Evolutionary conservation across 2,888 invertebrate genomes (phyloP), one percentile per base, ranked within the genome.

Genomic region (Morpho achilles): DNA sequence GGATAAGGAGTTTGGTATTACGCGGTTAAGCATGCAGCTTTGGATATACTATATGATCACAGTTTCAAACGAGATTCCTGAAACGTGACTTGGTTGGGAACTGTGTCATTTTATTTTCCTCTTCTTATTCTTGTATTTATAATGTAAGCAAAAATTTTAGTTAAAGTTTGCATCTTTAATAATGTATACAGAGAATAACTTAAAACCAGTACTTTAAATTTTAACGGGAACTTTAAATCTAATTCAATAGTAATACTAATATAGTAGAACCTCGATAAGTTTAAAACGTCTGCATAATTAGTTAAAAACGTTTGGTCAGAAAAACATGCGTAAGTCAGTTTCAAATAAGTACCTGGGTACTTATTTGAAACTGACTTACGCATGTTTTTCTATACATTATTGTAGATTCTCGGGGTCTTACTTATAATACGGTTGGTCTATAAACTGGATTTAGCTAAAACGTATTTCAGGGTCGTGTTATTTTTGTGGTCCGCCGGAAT

Each of bases 401-500:
- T 32, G 5, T 32, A 32, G 32, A 32, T 32, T 5, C 32, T 5
- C 32, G 32, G 5, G 32, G 32, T 32, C 4, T 32, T 32, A 32
- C 5, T 32, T 32, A 32, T 32, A 32, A 60, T 32, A 52, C 51
- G 43, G 52, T 54, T 22, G 43, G 53, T 59, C 57, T 52, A 57
- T 58, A 62, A 58, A 56, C 50, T 49, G 45, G 48, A 53, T 46
- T 42, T 43, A 49, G 59, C 51, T 59, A 57, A 61, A 54, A 59
- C 49, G 45, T 52, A 55, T 56, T 52, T 44, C 50, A 46, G 53
- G 22, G 55, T 56, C 49, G 52, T 55, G 59, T 61, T 65, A 60
- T 61, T 56, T 63, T 65, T 44, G 49, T 50, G 59, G 55, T 10
- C 56, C 49, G 54, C 43, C 47, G 49, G 45, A 60, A 63, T 63